Conservation (phyloP, 2,888 invertebrate genomes). For the Odontomyia ornata region DNA sequence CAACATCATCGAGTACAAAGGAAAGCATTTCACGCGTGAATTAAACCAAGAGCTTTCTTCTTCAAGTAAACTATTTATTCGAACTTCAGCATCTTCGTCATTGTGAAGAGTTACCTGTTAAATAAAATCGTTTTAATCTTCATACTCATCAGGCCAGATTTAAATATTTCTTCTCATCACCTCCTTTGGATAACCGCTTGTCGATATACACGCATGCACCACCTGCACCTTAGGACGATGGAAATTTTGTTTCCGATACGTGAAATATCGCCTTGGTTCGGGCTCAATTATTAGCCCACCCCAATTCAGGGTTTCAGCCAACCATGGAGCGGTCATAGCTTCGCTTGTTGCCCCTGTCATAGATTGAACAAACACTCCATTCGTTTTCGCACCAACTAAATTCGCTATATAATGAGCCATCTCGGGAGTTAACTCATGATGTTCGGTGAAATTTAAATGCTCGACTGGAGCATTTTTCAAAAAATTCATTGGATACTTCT, state of each 20-base stretch:
- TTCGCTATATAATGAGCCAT: constrained; percentile 62
- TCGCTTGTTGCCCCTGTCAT: constrained; percentile 69
- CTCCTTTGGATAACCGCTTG: constrained; percentile 79
- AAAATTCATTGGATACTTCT: constrained; percentile 62
- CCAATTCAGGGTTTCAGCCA: constrained; percentile 78
- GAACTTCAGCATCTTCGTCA: constrained; percentile 65
- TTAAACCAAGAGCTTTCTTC: constrained; percentile 70
- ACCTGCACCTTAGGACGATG: constrained; percentile 69
- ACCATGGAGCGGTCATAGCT: constrained; percentile 74
- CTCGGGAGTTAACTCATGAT: constrained; percentile 58
- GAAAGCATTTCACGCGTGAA: constrained; percentile 84
- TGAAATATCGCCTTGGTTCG: constrained; percentile 79
- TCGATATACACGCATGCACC: constrained; percentile 83
- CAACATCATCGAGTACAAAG: constrained; percentile 80
- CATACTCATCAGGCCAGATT: constrained; percentile 31
- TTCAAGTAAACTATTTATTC: constrained; percentile 66
- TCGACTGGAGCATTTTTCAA: constrained; percentile 55
- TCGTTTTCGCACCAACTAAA: constrained; percentile 63
- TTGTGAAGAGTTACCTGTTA: constrained; percentile 66
- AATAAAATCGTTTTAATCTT: constrained; percentile 22
- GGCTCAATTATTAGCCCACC: constrained; percentile 79
- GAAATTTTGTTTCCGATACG: constrained; percentile 69
- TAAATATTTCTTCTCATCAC: too few relatives aligned
- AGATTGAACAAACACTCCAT: constrained; percentile 78
- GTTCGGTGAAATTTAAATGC: constrained; percentile 57